Evolutionary conservation across 1,140 invertebrate species (phyloP), one percentile per base, ranked within the genome.

Genomic region (Mizuhopecten yessoensis): DNA sequence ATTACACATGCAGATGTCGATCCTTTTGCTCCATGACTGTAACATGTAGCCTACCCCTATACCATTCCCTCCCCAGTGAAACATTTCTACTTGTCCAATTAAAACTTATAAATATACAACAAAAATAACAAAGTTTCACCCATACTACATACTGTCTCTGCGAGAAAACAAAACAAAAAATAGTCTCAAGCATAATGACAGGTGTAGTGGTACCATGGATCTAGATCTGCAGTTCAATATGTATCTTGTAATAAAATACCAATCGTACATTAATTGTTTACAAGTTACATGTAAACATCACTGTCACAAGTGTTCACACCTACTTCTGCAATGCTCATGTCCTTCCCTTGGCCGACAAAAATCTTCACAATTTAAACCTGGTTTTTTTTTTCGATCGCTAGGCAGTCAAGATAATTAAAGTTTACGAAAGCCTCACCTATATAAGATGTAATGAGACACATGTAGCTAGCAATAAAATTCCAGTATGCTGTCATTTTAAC

Each of bases 51-150:
- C 45, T 20, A 20, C 45, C 45, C n/a, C n/a, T n/a, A n/a, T 39
- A 5, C 36, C 57, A 75, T 9, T 45, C 42, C 42, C 17, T 45
- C 17, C 42, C 42, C 42, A 29, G n/a, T n/a, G 23, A 23, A 17
- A 49, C 45, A 49, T n/a, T 39, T n/a, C 23, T 5, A 75, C 57
- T 3, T 13, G 57, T 75, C 57, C 57, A 29, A 13, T 29, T 75
- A 29, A 75, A 75, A 75, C 57, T 75, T 29, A 75, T 75, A 75
- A 75, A 75, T 75, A 75, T 75, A 75, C 57, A 75, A 75, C 57
- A 75, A 75, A 45, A 29, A 29, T 75, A 75, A n/a, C 57, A n/a
- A 75, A 29, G 5, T n/a, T 75, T 75, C n/a, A 75, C 57, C 57
- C 29, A n/a, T 3, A 75, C 57, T 75, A 75, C 57, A 75, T 11